Percentiles rank a stretch among this genome's conserved stretches.
Conservation (phyloP, 2,113 vertebrate species). For the Cranoglanis bouderius region DNA sequence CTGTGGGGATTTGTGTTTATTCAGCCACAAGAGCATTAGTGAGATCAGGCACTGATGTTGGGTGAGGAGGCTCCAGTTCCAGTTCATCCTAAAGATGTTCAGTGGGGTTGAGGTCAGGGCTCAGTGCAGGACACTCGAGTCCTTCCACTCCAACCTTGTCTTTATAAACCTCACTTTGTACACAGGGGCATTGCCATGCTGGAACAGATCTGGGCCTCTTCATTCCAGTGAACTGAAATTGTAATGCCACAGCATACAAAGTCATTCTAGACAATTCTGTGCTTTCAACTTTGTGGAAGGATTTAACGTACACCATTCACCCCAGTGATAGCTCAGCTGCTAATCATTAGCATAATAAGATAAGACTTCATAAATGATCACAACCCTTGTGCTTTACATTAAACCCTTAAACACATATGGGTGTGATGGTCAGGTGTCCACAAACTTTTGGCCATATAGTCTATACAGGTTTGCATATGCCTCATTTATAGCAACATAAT, state of each 20-base stretch:
- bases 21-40: not conserved
- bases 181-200: not conserved
- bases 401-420: not conserved
- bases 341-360: too few relatives aligned
- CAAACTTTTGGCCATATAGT: not conserved
- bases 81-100: too few relatives aligned
- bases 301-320: not conserved
- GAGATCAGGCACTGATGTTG: too few relatives aligned
- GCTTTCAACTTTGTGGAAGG: not conserved
- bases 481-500: not conserved
- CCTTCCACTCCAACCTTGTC: too few relatives aligned
- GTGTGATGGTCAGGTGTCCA: not conserved
- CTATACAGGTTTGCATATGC: not conserved
- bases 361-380: not conserved
- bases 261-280: not conserved
- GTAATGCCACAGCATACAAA: not conserved
- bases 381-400: not conserved
- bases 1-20: not conserved
- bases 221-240: not conserved
- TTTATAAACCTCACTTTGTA: too few relatives aligned
- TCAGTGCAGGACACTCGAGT: too few relatives aligned
- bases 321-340: not conserved
- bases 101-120: too few relatives aligned
- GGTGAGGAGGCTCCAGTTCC: too few relatives aligned
- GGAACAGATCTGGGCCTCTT: not conserved